A percentile compares a stretch with the other conserved stretches of the same genome.
Evolutionary conservation across 2,888 invertebrate species (phyloP).

Genomic region (Merodon equestris): DNA sequence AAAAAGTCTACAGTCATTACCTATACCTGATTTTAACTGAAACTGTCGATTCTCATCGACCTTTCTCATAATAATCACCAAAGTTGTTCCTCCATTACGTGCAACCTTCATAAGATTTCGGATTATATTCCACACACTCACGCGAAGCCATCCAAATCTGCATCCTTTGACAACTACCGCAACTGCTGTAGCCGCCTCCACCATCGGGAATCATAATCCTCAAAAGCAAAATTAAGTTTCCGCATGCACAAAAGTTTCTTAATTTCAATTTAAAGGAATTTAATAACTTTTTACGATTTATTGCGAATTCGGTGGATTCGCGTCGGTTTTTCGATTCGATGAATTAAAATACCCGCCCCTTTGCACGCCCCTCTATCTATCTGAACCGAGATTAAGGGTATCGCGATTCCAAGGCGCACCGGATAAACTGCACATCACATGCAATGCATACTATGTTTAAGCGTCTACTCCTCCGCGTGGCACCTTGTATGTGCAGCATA

Average conservation of each 20-base stretch:
- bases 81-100: conserved; percentile 52
- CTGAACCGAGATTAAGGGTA: conserved; percentile 49
- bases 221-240: conserved; percentile 68
- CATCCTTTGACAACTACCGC: conserved; percentile 21
- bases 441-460: conserved; percentile 50
- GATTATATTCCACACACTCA: conserved; percentile 40
- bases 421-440: conserved; percentile 51
- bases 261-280: conserved; percentile 69
- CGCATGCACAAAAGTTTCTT: conserved; percentile 69
- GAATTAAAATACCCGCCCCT: conserved; percentile 51
- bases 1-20: too few species aligned
- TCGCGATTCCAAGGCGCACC: conserved; percentile 37
- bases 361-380: not conserved
- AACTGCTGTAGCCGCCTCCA: not conserved
- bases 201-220: conserved; percentile 61
- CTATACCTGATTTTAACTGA: too few species aligned
- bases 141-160: conserved; percentile 21
- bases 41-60: too few species aligned
- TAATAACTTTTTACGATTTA: conserved; percentile 66
- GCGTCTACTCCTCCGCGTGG: conserved; percentile 22
- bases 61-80: conserved; percentile 52
- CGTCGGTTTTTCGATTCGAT: conserved; percentile 64
- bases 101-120: conserved; percentile 32
- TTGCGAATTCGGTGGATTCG: conserved; percentile 63
- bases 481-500: conserved; percentile 43